Evolutionary conservation across 2,888 invertebrate species (phyloP), one percentile per base, ranked within the genome.

Genomic region (Lasioglossum lativentre): DNA sequence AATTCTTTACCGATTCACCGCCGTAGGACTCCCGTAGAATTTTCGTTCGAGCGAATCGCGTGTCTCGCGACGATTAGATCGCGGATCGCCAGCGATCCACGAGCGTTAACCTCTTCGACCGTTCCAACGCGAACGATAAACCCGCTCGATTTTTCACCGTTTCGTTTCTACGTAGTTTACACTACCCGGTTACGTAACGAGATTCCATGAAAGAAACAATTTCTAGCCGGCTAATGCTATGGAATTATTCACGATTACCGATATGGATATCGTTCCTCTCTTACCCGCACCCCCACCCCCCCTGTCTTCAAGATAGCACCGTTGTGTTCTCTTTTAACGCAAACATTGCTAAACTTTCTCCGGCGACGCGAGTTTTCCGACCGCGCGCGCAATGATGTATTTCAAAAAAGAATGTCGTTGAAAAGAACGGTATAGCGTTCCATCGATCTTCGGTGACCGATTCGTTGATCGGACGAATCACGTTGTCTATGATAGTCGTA

Each of bases 221-320:
- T 83, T 83, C 79, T 52, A 75, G 47, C 70, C 19, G 42, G n/a
- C 34, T 75, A 79, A 82, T 71, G 12, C 40, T 59, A 71, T 42
- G 75, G 75, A 75, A 80, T 83, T 83, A 83, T 63, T 45, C 75
- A 42, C 82, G 73, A 70, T 73, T 78, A 73, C 81, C 82, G 74
- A 73, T 77, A 76, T 56, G 34, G 66, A 40, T 56, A 52, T 34
- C 74, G 68, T 78, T 68, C 45, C 68, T 42, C 56, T 52, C 8
- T 42, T 45, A 42, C 52, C 42, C 42, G n/a, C n/a, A n/a, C n/a
- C 30, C 47, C 30, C 34, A 34, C 34, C 34, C 34, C 34, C 34
- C 1, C 34, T 34, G 63, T 72, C 66, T 34, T 63, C 23, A 47
- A 40, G 68, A 66, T 52, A 76, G 38, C 40, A 47, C 52, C 27